Conservation (phyloP, 2,113 vertebrate genomes). For the human region DNA sequence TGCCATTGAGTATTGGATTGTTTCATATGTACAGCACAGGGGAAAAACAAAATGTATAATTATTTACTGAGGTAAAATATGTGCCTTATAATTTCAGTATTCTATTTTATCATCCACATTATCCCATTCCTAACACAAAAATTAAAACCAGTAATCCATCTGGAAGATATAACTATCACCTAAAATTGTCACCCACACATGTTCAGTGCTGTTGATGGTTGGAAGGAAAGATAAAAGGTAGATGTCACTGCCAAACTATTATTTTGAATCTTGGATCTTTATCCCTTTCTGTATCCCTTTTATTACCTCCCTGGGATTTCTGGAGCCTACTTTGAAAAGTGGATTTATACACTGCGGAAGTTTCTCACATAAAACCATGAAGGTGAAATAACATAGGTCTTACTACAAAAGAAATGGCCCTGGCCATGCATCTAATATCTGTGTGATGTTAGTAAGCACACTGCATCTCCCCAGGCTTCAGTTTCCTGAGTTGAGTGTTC, state of each 20-base stretch:
- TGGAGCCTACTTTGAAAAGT: neutral
- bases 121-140: neutral
- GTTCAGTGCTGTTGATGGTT: neutral
- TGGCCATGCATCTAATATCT: neutral
- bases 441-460: neutral
- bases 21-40: neutral
- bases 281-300: neutral
- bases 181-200: neutral
- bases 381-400: neutral
- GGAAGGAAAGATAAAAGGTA: neutral
- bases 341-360: neutral
- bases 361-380: neutral
- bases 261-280: neutral
- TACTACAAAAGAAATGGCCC: neutral
- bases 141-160: neutral
- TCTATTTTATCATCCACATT: neutral
- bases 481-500: neutral
- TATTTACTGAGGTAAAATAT: neutral
- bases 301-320: neutral
- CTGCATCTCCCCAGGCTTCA: neutral
- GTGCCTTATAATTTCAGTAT: neutral
- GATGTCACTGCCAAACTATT: neutral
- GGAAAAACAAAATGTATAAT: neutral
- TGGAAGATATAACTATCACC: neutral
- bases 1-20: neutral